A percentile compares a stretch with the other conserved stretches of the same genome.
phyloP scores from a whole-genome alignment of 2,113 vertebrate genomes.

The Arizona elegans region DNA sequence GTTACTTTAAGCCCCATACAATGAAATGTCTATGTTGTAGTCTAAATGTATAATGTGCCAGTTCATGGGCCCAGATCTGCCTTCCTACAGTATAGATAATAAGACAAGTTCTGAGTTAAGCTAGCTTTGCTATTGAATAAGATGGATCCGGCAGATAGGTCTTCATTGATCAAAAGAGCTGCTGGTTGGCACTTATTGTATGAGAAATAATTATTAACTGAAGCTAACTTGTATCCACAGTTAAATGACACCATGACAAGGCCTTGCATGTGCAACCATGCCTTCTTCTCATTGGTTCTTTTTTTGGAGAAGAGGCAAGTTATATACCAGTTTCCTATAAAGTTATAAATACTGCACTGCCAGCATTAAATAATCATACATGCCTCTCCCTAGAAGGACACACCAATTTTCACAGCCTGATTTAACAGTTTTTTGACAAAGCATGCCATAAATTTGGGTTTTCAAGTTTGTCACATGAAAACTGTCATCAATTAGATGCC shows the following conservation, averaged over 20 bases:
- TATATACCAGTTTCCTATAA: not conserved
- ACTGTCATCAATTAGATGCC: not conserved
- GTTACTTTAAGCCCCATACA: conserved; percentile 45
- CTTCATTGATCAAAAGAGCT: conserved; percentile 72
- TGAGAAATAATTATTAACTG: conserved; percentile 71
- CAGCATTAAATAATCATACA: not conserved
- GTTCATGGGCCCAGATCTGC: conserved; percentile 33
- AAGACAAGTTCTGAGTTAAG: conserved; percentile 56
- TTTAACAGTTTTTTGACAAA: not conserved
- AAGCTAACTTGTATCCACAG: conserved; percentile 73
- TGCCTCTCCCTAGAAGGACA: not conserved
- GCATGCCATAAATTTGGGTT: not conserved
- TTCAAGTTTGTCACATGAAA: not conserved
- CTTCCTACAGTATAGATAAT: not conserved
- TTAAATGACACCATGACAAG: conserved; percentile 68
- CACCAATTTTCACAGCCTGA: not conserved
- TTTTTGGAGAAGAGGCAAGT: not conserved
- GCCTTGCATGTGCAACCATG: not conserved
- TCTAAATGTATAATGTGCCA: conserved; percentile 41
- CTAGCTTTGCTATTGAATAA: conserved; percentile 68
- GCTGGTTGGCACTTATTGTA: conserved; percentile 71
- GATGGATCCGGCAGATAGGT: conserved; percentile 73
- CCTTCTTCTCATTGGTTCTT: not conserved
- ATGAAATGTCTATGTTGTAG: conserved; percentile 48
- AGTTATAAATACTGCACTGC: not conserved